phyloP scores from a whole-genome alignment of 2,888 invertebrate genomes.

The Sepioteuthis lessoniana region DNA sequence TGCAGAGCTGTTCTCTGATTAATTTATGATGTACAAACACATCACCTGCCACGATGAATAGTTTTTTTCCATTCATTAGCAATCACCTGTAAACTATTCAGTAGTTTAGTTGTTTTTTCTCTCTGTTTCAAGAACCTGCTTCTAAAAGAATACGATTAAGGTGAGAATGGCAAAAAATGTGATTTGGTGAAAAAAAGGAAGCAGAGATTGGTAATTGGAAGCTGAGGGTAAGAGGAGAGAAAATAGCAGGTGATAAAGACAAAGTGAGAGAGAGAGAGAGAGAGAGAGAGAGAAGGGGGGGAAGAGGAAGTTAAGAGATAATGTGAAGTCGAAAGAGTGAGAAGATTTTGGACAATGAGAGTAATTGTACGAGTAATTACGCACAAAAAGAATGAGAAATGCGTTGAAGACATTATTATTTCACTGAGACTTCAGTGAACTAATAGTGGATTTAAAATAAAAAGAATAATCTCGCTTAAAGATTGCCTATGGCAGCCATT shows the following conservation, averaged over 20 bases:
- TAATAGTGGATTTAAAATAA: no score
- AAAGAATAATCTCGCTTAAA: no score
- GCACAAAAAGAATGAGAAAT: no score
- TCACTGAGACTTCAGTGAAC: no score
- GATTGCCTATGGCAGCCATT: no score
- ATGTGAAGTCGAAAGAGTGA: no score
- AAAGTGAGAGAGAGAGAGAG: neutral
- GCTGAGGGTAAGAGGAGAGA: no score
- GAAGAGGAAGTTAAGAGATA: neutral
- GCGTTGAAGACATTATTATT: no score
- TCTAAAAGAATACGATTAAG: neutral
- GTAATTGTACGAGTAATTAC: no score
- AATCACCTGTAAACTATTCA: neutral
- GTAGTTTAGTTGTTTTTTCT: neutral
- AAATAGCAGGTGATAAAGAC: neutral
- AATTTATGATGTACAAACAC: neutral
- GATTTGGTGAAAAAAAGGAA: neutral
- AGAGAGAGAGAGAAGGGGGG: neutral
- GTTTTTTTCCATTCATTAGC: neutral
- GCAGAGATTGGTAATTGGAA: neutral
- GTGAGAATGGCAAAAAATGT: neutral
- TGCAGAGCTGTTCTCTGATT: neutral
- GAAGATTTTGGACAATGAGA: no score
- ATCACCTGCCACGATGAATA: constrained; percentile 33
- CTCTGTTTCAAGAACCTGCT: neutral